Conservation (phyloP, 2,888 invertebrate genomes). For the Harpalus rufipes region DNA sequence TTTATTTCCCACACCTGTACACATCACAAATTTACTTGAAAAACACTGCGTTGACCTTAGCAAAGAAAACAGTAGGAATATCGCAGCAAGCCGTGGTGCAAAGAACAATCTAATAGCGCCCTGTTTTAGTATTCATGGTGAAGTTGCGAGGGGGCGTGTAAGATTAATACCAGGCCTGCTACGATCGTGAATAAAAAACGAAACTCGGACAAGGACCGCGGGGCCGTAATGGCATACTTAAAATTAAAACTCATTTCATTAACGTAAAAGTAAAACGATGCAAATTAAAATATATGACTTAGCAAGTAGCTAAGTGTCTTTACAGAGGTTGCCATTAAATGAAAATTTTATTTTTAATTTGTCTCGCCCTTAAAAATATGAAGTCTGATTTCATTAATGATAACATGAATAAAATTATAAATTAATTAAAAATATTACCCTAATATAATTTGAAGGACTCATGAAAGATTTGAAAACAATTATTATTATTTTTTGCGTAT, state of each 20-base stretch:
- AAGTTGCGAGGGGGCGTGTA: conserved; percentile 32
- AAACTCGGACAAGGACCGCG: conserved; percentile 55
- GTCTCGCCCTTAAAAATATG: background rate
- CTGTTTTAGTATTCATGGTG: conserved; percentile 66
- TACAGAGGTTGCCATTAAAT: background rate
- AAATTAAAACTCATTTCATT: conserved; percentile 67
- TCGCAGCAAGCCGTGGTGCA: conserved; percentile 23
- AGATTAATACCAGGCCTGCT: conserved; percentile 59
- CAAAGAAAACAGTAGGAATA: conserved; percentile 58
- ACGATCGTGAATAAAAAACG: conserved; percentile 46
- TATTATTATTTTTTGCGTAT: too few relatives aligned
- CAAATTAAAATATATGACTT: conserved; percentile 65
- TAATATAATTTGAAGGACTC: too few relatives aligned
- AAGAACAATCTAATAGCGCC: conserved; percentile 63
- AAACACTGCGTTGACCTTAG: conserved; percentile 49
- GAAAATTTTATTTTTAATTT: background rate
- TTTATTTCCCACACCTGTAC: conserved; percentile 13
- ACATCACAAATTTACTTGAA: conserved; percentile 45
- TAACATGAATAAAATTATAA: too few relatives aligned
- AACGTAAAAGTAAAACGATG: conserved; percentile 57
- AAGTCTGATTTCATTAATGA: background rate
- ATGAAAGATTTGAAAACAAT: too few relatives aligned
- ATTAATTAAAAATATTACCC: too few relatives aligned
- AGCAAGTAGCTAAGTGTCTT: conserved; percentile 19
- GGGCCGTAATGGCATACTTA: conserved; percentile 59